Evolutionary conservation across 2,113 vertebrate genomes (phyloP).

Genomic region (Hassar affinis): DNA sequence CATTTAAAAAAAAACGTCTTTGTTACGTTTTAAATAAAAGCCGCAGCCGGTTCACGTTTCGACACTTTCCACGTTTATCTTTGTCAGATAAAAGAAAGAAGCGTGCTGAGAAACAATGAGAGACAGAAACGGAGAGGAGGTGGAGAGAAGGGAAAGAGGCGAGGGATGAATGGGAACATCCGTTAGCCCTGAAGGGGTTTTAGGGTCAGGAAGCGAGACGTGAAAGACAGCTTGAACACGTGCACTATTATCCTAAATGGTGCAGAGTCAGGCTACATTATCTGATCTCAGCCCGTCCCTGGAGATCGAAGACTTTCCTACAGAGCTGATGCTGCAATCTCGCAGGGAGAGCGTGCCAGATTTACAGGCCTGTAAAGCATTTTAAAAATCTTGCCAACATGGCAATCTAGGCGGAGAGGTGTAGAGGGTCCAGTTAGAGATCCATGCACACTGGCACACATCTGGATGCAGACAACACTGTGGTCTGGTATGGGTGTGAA

Average conservation of each 20-base stretch:
- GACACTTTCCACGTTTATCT: constrained; percentile 8
- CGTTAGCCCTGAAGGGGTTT: constrained; percentile 56
- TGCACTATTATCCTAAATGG: constrained; percentile 19
- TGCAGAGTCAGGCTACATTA: constrained; percentile 29
- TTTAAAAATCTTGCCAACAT: background rate
- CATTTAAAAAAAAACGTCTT: background rate
- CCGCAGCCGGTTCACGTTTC: background rate
- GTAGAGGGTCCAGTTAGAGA: background rate
- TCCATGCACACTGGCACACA: background rate
- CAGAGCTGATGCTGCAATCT: constrained; percentile 19
- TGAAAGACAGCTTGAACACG: constrained; percentile 62
- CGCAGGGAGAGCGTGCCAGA: constrained; percentile 1
- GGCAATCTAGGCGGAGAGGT: background rate
- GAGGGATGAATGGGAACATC: constrained; percentile 30
- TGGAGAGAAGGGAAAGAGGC: background rate
- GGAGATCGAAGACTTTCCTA: constrained; percentile 3
- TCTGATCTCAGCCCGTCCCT: constrained; percentile 19
- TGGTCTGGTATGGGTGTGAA: background rate
- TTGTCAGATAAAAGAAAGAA: background rate
- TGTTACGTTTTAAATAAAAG: constrained; percentile 19
- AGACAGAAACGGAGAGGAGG: background rate
- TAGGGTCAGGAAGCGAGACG: constrained; percentile 47
- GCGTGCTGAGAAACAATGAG: background rate
- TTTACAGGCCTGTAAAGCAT: background rate
- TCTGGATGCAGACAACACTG: too few relatives aligned